These are phyloP conservation scores for Pogonocherus hispidulus DNA, from an alignment of 2,888 invertebrate species.

Conservation along the genomic window DNA sequence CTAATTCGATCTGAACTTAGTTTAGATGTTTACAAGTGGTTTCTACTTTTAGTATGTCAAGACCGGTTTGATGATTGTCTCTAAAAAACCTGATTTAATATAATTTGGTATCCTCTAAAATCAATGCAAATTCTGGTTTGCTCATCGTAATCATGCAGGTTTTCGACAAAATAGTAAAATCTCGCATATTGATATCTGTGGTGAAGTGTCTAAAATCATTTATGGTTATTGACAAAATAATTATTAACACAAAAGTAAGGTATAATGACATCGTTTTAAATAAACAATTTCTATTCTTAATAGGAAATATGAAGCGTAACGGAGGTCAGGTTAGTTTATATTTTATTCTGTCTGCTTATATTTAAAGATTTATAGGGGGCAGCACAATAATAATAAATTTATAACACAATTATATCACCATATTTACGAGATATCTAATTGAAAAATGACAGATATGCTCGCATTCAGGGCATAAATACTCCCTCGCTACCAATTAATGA, in stretches of 20 bases:
- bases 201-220: no score
- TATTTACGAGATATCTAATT: slow-evolving; percentile 19
- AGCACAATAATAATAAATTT: slow-evolving; percentile 12
- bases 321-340: background rate
- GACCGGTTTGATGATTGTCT: background rate
- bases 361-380: slow-evolving; percentile 4
- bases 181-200: no score
- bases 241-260: no score
- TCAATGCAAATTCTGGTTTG: background rate
- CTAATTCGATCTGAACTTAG: no score
- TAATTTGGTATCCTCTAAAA: background rate
- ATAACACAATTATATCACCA: slow-evolving; percentile 23
- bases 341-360: background rate
- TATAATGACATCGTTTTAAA: no score
- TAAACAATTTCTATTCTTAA: background rate
- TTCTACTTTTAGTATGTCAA: background rate
- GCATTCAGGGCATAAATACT: slow-evolving; percentile 47
- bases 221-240: no score
- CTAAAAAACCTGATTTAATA: background rate
- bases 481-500: slow-evolving; percentile 49
- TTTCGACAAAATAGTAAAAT: background rate
- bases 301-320: background rate
- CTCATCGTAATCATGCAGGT: background rate
- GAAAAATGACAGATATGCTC: slow-evolving; percentile 18
- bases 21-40: no score